Base-by-base conservation (phyloP, 2,888 invertebrate species). In the Drosophila austrosaltans region DNA sequence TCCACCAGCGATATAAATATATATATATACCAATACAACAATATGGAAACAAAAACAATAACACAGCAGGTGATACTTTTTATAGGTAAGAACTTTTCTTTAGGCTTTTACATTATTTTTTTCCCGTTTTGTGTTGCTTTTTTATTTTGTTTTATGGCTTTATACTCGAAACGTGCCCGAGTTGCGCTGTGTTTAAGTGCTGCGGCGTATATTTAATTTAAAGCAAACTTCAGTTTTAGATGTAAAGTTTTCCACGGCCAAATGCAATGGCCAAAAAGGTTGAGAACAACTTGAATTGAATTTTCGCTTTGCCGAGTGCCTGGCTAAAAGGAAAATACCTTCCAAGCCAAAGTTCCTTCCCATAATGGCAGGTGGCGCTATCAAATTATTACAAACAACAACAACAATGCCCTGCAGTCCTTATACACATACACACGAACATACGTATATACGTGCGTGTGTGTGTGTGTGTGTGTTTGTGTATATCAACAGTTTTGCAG, bases 51-150 rank as follows among this genome's bases (percentile, higher is more conserved):
- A 63, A 63, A 87, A 87, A 77, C 80, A 85, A 88, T 82, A 84
- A 86, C 77, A 78, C 81, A 82, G 77, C 86, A 78, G 89, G 86
- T 86, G 87, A 78, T 86, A 83, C 67, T 86, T 81, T 73, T 82
- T 81, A 82, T 83, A 78, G 81, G 67, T 72, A 69, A n/a, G 1
- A 12, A 44, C 69, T 36, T 71, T 66, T 56, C 63, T 74, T 77
- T 78, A 72, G 73, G 78, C 66, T 53, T 42, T 67, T 76, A 3
- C 48, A 25, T 48, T 44, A 8, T 44, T 16, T 48, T 10, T 75
- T 59, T 54, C 72, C 2, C 28, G 53, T 62, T 67, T 78, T 87
- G 83, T 87, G 81, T 76, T 57, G 87, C 75, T 66, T 74, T 72
- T 72, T 70, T 65, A 63, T 70, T 40, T 62, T 20, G 39, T 48